These are phyloP conservation scores for Champsocephalus gunnari DNA, from an alignment of 2,797 vertebrate genomes.

Conservation along the genomic window DNA sequence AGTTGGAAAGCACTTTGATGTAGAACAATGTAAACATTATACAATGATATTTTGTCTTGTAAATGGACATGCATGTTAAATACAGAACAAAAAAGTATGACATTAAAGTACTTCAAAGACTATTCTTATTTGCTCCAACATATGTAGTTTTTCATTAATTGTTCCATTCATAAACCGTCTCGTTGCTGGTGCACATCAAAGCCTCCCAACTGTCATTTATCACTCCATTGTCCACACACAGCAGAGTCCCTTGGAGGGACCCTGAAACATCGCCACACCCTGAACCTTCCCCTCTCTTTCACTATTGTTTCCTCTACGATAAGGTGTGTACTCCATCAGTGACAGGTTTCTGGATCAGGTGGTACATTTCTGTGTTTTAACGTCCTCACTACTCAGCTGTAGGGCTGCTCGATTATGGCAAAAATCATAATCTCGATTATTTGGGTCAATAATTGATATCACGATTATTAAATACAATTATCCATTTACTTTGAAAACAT, in stretches of 20 bases:
- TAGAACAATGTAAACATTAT: slow-evolving; percentile 27
- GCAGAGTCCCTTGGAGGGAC: slow-evolving; percentile 7
- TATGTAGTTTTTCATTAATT: slow-evolving; percentile 25
- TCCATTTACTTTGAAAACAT: too few species aligned
- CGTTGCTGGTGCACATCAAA: slow-evolving; percentile 43
- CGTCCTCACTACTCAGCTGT: slow-evolving; percentile 21
- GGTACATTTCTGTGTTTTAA: slow-evolving; percentile 54
- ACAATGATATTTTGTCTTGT: slow-evolving; percentile 15
- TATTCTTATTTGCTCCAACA: slow-evolving; percentile 18
- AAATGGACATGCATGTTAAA: slow-evolving; percentile 26
- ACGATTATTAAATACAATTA: too few species aligned
- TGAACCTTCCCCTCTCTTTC: slow-evolving; percentile 43
- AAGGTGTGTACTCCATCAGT: slow-evolving; percentile 43
- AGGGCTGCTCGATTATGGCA: too few species aligned
- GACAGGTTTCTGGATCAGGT: slow-evolving; percentile 28
- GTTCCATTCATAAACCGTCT: slow-evolving; percentile 28
- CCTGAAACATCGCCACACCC: slow-evolving; percentile 54
- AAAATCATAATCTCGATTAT: too few species aligned
- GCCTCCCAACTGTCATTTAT: slow-evolving; percentile 7
- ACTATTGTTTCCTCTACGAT: slow-evolving; percentile 45
- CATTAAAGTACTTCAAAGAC: slow-evolving; percentile 57
- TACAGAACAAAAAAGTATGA: slow-evolving; percentile 24
- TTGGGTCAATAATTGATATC: too few species aligned
- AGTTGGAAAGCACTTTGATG: slow-evolving; percentile 58
- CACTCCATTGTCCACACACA: slow-evolving; percentile 6